Evolutionary conservation across 2,113 vertebrate species (phyloP), one percentile per base, ranked within the genome.

Genomic region (Dolichallabes microphthalmus): DNA sequence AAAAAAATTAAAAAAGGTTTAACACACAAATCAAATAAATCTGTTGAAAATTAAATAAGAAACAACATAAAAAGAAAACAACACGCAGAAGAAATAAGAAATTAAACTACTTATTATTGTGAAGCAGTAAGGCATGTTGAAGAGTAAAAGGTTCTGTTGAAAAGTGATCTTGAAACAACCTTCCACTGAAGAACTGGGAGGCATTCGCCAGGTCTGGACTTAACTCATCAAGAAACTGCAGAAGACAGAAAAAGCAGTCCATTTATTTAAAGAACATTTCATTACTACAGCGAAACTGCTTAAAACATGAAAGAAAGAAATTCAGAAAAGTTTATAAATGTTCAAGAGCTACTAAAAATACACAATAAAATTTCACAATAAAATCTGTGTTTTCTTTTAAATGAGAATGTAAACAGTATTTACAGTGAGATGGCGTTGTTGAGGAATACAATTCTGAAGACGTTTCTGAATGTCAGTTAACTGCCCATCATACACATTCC

Each of bases 141-240:
- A 58, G 77, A 78, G 87, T 84, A 85, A 39, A 85, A 77, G 7
- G 60, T 87, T 83, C 63, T 90, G 86, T 85, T 53, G 82, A 82
- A 53, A 32, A 80, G 78, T 32, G 82, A 80, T 86, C 81, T 88
- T 11, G 78, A 82, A 32, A 2, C 10, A 19, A 5, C 0, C 58
- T 85, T 79, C 39, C 64, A 19, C 53, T 79, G 73, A 86, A 25
- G 78, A 74, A 55, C 15, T 32, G 58, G 17, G 60, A 53, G 45
- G 45, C 60, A 32, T 68, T 53, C 66, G 50, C 27, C n/a, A 27
- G 64, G 79, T 87, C 85, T 86, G 89, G 76, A 20, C 88, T 94
- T 95, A 99, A 93, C 94, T 96, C 94, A 98, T 96, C 74, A 99
- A 94, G 94, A 99, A 99, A 91, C 97, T 99, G 94, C 80, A 94